These are phyloP conservation scores for Euwallacea fornicatus DNA, from an alignment of 1,140 invertebrate genomes.

Conservation along the genomic window DNA sequence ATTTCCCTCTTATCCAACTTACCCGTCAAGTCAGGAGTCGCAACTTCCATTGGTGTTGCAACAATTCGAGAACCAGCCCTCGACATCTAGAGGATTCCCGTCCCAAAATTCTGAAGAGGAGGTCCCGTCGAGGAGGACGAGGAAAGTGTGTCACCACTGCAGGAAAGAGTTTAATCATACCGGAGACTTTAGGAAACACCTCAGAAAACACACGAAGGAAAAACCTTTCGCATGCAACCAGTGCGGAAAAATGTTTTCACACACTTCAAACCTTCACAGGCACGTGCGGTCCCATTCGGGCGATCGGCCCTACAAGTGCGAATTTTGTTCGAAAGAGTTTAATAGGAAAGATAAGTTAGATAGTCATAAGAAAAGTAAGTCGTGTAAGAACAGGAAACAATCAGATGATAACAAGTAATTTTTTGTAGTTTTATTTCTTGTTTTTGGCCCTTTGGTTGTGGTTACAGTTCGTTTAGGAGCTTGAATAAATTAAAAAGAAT, in stretches of 20 bases:
- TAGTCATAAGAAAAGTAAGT: constrained; percentile 55
- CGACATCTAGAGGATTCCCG: constrained; percentile 26
- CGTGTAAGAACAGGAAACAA: constrained; percentile 41
- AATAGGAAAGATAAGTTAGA: constrained; percentile 65
- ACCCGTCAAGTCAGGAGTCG: no score
- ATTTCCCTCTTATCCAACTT: no score
- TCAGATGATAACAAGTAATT: no score
- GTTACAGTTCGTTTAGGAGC: no score
- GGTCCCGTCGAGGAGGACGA: neutral
- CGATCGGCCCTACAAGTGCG: constrained; percentile 67
- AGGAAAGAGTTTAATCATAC: constrained; percentile 49
- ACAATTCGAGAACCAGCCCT: constrained; percentile 20
- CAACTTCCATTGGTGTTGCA: no score
- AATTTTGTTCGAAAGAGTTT: constrained; percentile 71
- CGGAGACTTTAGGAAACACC: constrained; percentile 61
- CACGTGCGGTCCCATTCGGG: constrained; percentile 65
- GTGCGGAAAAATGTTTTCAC: constrained; percentile 72
- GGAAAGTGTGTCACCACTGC: constrained; percentile 44
- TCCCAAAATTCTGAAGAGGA: neutral
- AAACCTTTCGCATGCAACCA: constrained; percentile 73
- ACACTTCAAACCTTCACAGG: constrained; percentile 66
- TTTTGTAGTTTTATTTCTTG: no score
- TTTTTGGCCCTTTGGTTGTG: no score
- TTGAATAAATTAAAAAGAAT: no score
- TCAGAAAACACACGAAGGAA: constrained; percentile 72